Evolutionary conservation across 2,888 invertebrate species (phyloP).

Genomic region (Micropterix aruncella): DNA sequence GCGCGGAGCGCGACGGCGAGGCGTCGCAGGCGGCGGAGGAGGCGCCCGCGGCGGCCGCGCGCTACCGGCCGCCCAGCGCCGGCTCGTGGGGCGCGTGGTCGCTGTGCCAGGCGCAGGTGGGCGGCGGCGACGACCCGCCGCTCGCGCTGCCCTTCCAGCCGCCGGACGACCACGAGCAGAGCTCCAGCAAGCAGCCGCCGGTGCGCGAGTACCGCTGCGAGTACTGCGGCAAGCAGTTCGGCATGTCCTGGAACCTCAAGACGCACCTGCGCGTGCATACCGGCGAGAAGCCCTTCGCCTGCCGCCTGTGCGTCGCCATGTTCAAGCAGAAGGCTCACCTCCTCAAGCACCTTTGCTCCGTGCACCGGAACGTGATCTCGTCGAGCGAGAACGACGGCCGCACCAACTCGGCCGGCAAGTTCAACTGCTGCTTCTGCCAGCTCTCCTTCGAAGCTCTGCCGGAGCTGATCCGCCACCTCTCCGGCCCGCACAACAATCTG

Average conservation of each 20-base stretch:
- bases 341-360: constrained; percentile 76
- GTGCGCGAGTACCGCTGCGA: constrained; percentile 79
- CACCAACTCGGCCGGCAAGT: constrained; percentile 47
- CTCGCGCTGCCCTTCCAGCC: constrained; percentile 30
- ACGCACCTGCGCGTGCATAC: constrained; percentile 80
- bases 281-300: constrained; percentile 81
- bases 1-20: constrained; percentile 15
- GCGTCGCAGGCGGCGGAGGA: constrained; percentile 22
- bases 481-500: constrained; percentile 79
- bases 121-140: constrained; percentile 26
- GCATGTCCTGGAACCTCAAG: constrained; percentile 87
- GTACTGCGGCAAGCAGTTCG: constrained; percentile 83
- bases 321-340: constrained; percentile 85
- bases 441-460: constrained; percentile 75
- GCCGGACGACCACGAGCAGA: constrained; percentile 28
- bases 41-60: constrained; percentile 40
- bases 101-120: constrained; percentile 49
- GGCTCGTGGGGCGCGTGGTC: constrained; percentile 57
- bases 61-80: constrained; percentile 54
- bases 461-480: constrained; percentile 74
- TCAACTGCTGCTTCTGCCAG: constrained; percentile 81
- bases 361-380: constrained; percentile 78
- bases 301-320: constrained; percentile 80
- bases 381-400: constrained; percentile 61
- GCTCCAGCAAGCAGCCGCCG: constrained; percentile 43